These are phyloP conservation scores for Grammomys dolichurus DNA, from an alignment of 2,113 vertebrate species.

Conservation along the genomic window DNA sequence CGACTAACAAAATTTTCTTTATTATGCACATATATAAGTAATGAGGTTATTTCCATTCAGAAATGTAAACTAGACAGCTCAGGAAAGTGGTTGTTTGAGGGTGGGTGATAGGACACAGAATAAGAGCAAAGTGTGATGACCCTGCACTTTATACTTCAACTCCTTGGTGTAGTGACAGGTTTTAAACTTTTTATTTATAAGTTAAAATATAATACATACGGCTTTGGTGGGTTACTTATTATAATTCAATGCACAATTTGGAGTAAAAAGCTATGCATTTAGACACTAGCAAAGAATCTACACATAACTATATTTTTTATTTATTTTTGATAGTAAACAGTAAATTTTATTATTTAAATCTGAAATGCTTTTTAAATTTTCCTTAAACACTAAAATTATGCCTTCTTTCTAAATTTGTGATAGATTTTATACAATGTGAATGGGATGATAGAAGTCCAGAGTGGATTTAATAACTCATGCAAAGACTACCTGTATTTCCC, in stretches of 20 bases:
- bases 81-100: neutral
- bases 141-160: neutral
- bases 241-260: neutral
- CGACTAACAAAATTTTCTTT: neutral
- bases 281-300: neutral
- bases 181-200: neutral
- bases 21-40: neutral
- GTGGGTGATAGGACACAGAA: neutral
- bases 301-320: neutral
- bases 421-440: neutral
- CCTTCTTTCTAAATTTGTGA: neutral
- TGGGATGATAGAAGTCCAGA: neutral
- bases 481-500: neutral
- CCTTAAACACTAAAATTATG: neutral
- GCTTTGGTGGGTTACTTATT: neutral
- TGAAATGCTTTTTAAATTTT: constrained; percentile 18
- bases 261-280: neutral
- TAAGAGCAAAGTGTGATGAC: neutral
- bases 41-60: neutral
- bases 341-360: neutral
- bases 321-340: neutral
- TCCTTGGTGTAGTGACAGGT: neutral
- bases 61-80: neutral
- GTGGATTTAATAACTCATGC: neutral
- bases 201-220: neutral